Base-by-base conservation (phyloP, 2,888 invertebrate species). In the Sepiola atlantica region DNA sequence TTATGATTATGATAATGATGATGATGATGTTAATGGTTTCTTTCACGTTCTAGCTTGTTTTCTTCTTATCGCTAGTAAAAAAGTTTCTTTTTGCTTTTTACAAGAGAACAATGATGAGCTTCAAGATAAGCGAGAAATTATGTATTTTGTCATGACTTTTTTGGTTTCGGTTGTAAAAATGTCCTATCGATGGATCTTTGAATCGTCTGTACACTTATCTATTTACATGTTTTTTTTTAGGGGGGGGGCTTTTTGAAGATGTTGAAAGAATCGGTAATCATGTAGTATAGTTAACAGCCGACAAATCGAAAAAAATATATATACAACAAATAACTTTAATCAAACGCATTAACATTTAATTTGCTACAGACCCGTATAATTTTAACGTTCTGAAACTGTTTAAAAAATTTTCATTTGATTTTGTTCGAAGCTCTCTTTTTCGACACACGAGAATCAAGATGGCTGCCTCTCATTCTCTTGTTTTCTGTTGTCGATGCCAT, bases 91-190 rank as follows among this genome's bases (percentile, higher is more conserved):
- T n/a, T 77, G n/a, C 20, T 77, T 77, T n/a, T 77, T n/a, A 77
- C 77, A n/a, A 77, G n/a, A 77, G n/a, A 77, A 77, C 77, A 77
- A 77, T 77, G 77, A 77, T 77, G 77, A n/a, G 77, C 24, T 77
- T 77, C 77, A 77, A n/a, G n/a, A 77, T 77, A n/a, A 77, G n/a
- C n/a, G 77, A 77, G 77, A 77, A 77, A 77, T 28, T 10, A 77
- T 77, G 77, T 77, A 77, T 77, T 45, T 77, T 77, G 77, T 77
- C n/a, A 77, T 77, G 77, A 77, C 28, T 4, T 45, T 45, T 45
- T 45, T 45, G 45, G 4, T 45, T 45, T 45, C n/a, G n/a, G n/a
- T n/a, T 77, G n/a, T n/a, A 77, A 28, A 77, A 77, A 57, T 24
- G 77, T 77, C 77, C 77, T 77, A 77, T 77, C n/a, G 77, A 77